Percentiles rank a stretch among this genome's conserved stretches.
phyloP scores from a whole-genome alignment of 2,888 invertebrate species.

The Acanthopleura granulata region DNA sequence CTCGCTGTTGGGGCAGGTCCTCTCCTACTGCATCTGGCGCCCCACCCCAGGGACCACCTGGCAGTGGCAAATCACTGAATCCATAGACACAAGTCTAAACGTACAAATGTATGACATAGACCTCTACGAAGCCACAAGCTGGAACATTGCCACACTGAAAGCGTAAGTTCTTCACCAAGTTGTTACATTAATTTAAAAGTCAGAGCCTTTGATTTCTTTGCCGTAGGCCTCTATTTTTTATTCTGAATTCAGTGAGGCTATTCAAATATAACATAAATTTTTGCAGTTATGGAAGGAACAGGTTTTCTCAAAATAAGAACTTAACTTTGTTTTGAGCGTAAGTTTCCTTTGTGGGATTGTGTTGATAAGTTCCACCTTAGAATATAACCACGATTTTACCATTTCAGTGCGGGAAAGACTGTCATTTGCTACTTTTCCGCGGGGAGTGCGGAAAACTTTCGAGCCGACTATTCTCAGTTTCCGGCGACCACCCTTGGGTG shows the following conservation, averaged over 20 bases:
- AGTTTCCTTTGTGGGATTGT: too few species aligned
- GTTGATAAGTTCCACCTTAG: not conserved
- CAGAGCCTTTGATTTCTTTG: too few species aligned
- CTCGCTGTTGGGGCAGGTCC: too few species aligned
- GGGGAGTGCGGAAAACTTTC: slow-evolving; percentile 39
- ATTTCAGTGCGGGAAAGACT: slow-evolving; percentile 37
- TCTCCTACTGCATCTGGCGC: slow-evolving; percentile 18
- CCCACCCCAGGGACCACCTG: slow-evolving; percentile 32
- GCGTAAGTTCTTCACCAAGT: slow-evolving; percentile 24
- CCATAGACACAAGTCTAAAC: slow-evolving; percentile 31
- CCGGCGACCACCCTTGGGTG: slow-evolving; percentile 34
- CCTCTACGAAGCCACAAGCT: slow-evolving; percentile 33
- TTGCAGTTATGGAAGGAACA: too few species aligned
- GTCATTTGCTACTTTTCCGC: slow-evolving; percentile 49
- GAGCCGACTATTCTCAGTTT: slow-evolving; percentile 35
- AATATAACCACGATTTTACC: slow-evolving; percentile 5
- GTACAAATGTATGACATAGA: slow-evolving; percentile 43
- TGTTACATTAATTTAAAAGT: too few species aligned
- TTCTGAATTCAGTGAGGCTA: too few species aligned
- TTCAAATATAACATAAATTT: too few species aligned
- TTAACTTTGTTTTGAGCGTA: too few species aligned
- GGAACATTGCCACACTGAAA: slow-evolving; percentile 30
- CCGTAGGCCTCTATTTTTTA: too few species aligned
- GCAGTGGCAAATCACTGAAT: slow-evolving; percentile 32
- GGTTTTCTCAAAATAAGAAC: too few species aligned